Evolutionary conservation across 2,888 invertebrate genomes (phyloP).

Genomic region (Xestoiulus laeticollis): DNA sequence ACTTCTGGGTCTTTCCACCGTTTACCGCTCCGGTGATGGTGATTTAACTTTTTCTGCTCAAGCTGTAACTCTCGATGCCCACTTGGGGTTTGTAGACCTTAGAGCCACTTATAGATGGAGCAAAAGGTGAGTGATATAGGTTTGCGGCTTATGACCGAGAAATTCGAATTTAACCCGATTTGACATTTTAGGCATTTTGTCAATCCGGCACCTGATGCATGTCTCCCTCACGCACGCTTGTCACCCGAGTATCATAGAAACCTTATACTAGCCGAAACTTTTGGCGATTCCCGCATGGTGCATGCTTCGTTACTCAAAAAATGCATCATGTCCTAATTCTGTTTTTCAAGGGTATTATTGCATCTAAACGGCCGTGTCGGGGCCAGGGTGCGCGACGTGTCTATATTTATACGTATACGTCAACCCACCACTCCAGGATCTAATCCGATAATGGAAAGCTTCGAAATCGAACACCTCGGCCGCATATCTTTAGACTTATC

Average conservation of each 20-base stretch:
- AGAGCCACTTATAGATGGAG: conserved; percentile 55
- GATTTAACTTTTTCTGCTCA: conserved; percentile 54
- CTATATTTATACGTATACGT: conserved; percentile 55
- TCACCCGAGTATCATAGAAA: no score
- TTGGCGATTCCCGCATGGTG: no score
- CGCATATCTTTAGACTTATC: conserved; percentile 54
- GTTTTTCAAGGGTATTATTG: conserved; percentile 52
- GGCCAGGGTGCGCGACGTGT: conserved; percentile 54
- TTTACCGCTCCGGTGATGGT: conserved; percentile 56
- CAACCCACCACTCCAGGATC: conserved; percentile 55
- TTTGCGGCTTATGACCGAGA: not conserved
- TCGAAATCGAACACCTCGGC: conserved; percentile 55
- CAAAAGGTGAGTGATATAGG: conserved; percentile 50
- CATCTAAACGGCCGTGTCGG: conserved; percentile 55
- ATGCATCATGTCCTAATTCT: not conserved
- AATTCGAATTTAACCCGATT: no score
- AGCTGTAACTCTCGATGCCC: conserved; percentile 55
- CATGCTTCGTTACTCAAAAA: not conserved
- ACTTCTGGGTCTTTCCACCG: conserved; percentile 55
- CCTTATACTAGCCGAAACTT: no score
- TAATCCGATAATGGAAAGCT: conserved; percentile 55
- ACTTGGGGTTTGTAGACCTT: conserved; percentile 54
- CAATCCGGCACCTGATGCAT: no score
- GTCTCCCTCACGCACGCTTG: no score
- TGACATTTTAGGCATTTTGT: no score